A percentile compares a stretch with the other conserved stretches of the same genome.
Conservation (phyloP, 2,113 vertebrate genomes). For the Ornithorhynchus anatinus region DNA sequence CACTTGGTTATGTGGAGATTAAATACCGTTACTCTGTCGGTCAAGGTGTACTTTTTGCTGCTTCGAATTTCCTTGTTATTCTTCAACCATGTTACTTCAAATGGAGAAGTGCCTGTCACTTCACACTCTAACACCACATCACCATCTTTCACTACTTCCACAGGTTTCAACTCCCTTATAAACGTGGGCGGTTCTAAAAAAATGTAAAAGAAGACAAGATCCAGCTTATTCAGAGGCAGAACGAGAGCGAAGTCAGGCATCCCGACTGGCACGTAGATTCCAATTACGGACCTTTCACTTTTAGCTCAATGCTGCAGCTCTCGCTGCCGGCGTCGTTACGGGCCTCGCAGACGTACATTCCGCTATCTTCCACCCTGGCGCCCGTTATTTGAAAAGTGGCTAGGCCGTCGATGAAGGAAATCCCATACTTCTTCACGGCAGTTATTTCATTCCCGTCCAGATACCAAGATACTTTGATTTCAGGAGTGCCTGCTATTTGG, state of each 20-base stretch:
- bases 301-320: constrained; percentile 92
- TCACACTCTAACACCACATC: constrained; percentile 83
- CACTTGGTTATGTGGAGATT: constrained; percentile 86
- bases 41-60: constrained; percentile 86
- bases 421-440: constrained; percentile 74
- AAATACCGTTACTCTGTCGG: constrained; percentile 75
- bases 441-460: constrained; percentile 89
- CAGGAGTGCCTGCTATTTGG: constrained; percentile 89
- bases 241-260: not conserved
- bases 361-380: constrained; percentile 82
- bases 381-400: constrained; percentile 83
- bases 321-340: constrained; percentile 95
- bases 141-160: constrained; percentile 84
- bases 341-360: constrained; percentile 92
- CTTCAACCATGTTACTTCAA: constrained; percentile 91
- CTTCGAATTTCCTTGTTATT: constrained; percentile 90
- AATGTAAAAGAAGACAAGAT: constrained; percentile 42
- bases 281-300: constrained; percentile 92
- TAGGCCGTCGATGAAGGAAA: constrained; percentile 82
- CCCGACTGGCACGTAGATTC: not conserved
- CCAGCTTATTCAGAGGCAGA: constrained; percentile 12
- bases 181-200: constrained; percentile 87
- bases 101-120: constrained; percentile 86
- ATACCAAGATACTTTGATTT: constrained; percentile 93
- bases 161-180: constrained; percentile 77